Evolutionary conservation across 2,888 invertebrate genomes (phyloP).

Genomic region (Scaptomyza tumidula): DNA sequence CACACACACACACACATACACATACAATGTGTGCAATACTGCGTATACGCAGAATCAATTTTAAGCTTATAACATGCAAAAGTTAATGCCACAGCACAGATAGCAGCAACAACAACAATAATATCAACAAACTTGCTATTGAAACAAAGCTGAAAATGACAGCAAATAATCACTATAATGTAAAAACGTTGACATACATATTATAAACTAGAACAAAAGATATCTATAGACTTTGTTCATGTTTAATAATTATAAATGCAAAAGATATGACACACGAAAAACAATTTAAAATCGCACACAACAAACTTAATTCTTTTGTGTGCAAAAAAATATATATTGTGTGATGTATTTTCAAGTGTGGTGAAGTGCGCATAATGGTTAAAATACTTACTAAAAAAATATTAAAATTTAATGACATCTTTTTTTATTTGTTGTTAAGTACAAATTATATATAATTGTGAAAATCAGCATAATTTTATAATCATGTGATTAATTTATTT

Average conservation of each 20-base stretch:
- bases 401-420: not conserved
- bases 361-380: not conserved
- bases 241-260: conserved; percentile 46
- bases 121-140: conserved; percentile 9
- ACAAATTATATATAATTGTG: not conserved
- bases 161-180: conserved; percentile 34
- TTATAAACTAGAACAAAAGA: conserved; percentile 17
- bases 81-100: conserved; percentile 54
- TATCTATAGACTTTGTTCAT: conserved; percentile 6
- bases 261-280: conserved; percentile 46
- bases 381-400: not conserved
- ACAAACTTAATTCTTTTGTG: not conserved
- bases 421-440: not conserved
- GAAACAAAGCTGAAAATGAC: conserved; percentile 20
- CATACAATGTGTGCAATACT: conserved; percentile 24
- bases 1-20: not conserved
- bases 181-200: conserved; percentile 40
- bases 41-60: conserved; percentile 67
- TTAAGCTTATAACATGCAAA: conserved; percentile 66
- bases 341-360: not conserved
- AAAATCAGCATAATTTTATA: too few relatives aligned
- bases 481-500: not conserved
- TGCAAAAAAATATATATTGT: not conserved
- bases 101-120: conserved; percentile 26
- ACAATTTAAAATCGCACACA: conserved; percentile 35